Evolutionary conservation across 2,113 vertebrate genomes (phyloP).

Genomic region (Peromyscus leucopus): DNA sequence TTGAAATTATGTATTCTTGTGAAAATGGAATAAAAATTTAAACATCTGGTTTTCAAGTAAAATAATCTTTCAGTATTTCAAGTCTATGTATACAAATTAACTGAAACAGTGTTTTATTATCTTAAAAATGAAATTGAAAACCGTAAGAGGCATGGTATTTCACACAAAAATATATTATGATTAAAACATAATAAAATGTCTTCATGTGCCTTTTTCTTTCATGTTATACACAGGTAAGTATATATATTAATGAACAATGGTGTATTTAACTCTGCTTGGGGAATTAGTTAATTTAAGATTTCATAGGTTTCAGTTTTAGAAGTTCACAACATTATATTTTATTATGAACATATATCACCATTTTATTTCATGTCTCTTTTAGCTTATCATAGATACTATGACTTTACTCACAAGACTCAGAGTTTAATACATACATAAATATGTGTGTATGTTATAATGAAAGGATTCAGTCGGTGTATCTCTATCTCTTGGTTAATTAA

Average conservation of each 20-base stretch:
- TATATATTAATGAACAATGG: not conserved
- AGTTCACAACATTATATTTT: not conserved
- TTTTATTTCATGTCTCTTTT: not conserved
- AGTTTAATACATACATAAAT: not conserved
- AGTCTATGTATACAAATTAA: not conserved
- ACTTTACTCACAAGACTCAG: not conserved
- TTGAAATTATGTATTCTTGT: not conserved
- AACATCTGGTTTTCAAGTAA: not conserved
- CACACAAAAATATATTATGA: not conserved
- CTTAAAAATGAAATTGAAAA: not conserved
- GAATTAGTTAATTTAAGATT: not conserved
- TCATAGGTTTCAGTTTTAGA: not conserved
- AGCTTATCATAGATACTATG: not conserved
- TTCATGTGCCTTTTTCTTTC: not conserved
- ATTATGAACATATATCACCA: not conserved
- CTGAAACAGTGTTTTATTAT: not conserved
- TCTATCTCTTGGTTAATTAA: not conserved
- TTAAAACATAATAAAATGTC: not conserved
- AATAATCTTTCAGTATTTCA: not conserved
- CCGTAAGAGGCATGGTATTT: not conserved
- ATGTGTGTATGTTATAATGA: not conserved
- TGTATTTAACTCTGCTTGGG: not conserved
- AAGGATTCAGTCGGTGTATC: not conserved
- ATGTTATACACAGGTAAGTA: not conserved
- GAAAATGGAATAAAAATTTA: not conserved